Base-by-base conservation (phyloP, 2,797 vertebrate genomes). In the Orestias chungarensis region DNA sequence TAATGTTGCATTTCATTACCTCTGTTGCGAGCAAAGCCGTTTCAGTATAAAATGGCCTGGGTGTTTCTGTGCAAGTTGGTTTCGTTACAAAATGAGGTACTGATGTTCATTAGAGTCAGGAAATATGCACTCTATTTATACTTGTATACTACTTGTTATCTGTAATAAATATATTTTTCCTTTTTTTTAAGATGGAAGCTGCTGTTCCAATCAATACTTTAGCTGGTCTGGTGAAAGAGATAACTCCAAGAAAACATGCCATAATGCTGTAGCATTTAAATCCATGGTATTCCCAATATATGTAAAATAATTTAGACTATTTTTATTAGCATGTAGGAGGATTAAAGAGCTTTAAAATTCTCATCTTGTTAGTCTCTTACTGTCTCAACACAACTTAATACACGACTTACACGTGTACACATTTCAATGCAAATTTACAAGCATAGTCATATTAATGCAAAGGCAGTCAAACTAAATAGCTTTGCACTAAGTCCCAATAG, bases 1-100 rank as follows among this genome's bases (percentile, higher is more conserved):
- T 52, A 73, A 72, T 65, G 12, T 49, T 49, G 44, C n/a, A 8
- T 77, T 76, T 73, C 8, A 67, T 79, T 70, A 38, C 23, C 20
- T 20, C 57, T 61, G 57, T 38, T 61, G 3, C 74, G 61, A 66
- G 57, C 75, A 49, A 64, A 25, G 27, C 5, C 4, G 10, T 40
- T 47, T 35, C 40, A 43, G 20, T 9, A 33, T 31, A 15, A n/a
- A 12, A 6, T 55, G 38, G 38, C 10, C 3, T 9, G 5, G 0
- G 1, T 38, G n/a, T 76, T 61, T 57, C 33, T 47, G n/a, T 59
- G 11, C 25, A 44, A 44, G 12, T 57, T 57, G 11, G 27, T 29
- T 70, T 23, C 8, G 12, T 10, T n/a, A 35, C 31, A 8, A 57
- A 59, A 52, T 50, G 14, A 29, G 50, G 3, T 20, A 3, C 27